Evolutionary conservation across 2,888 invertebrate species (phyloP).

Genomic region (Lepas anatifera): DNA sequence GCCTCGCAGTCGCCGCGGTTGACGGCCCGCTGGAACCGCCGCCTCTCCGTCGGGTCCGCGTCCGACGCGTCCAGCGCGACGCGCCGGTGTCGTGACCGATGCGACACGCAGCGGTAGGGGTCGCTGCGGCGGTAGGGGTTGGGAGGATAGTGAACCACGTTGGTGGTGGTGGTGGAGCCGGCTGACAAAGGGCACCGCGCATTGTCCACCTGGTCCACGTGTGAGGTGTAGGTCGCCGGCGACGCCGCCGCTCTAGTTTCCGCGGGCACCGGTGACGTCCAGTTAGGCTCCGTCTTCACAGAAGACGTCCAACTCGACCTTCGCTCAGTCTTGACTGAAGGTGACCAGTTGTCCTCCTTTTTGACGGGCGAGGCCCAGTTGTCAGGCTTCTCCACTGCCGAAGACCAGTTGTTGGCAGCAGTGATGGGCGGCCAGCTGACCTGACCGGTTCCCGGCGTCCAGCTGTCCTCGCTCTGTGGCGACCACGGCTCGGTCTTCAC

Average conservation of each 20-base stretch:
- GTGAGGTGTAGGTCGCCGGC: not conserved
- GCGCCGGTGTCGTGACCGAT: conserved; percentile 37
- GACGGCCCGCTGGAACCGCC: not conserved
- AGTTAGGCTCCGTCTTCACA: no score
- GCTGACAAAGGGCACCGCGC: not conserved
- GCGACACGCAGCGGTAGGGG: conserved; percentile 32
- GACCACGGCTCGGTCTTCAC: not conserved
- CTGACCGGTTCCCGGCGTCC: not conserved
- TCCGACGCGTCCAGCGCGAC: conserved; percentile 27
- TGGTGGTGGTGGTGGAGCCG: not conserved
- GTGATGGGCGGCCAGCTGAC: not conserved
- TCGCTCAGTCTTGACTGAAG: no score
- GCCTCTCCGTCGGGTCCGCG: not conserved
- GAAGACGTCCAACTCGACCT: no score
- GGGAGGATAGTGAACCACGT: not conserved
- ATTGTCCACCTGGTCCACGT: not conserved
- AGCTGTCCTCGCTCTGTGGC: no score
- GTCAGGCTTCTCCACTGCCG: no score
- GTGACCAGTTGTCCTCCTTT: no score
- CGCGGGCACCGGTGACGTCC: no score
- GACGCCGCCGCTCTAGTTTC: not conserved
- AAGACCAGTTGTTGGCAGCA: no score
- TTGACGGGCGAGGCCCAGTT: no score
- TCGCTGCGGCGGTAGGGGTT: not conserved
- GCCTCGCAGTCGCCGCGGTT: not conserved